phyloP scores from a whole-genome alignment of 2,888 invertebrate genomes.

The Cordylochernes scorpioides region DNA sequence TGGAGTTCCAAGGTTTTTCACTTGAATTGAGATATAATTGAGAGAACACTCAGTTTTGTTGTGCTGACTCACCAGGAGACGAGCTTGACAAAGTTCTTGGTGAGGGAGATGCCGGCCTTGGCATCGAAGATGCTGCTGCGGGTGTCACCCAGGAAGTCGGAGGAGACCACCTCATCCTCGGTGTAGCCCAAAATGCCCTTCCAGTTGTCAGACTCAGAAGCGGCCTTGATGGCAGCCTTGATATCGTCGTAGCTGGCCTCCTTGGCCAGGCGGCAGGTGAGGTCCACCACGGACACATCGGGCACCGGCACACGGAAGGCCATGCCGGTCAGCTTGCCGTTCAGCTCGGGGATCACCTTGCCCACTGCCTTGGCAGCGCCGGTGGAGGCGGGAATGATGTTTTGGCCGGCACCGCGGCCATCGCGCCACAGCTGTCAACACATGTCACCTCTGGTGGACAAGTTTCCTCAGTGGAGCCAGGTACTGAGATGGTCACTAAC shows the following conservation, averaged over 20 bases:
- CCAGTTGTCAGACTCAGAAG: constrained; percentile 24
- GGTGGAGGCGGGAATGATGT: constrained; percentile 79
- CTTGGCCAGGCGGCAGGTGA: constrained; percentile 38
- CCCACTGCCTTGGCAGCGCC: constrained; percentile 99
- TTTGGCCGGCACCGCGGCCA: constrained; percentile 90
- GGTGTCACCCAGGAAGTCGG: constrained; percentile 71
- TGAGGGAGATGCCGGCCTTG: constrained; percentile 75
- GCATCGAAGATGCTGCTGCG: constrained; percentile 92
- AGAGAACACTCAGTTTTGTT: too few species aligned
- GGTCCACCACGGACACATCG: constrained; percentile 91
- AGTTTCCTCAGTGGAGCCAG: too few species aligned
- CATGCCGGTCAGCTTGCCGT: constrained; percentile 93
- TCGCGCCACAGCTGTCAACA: constrained; percentile 61
- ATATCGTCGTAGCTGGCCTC: constrained; percentile 28
- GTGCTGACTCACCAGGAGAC: constrained; percentile 72
- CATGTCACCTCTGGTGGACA: too few species aligned
- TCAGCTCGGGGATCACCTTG: constrained; percentile 87
- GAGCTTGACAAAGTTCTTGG: constrained; percentile 82
- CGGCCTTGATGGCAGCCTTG: constrained; percentile 26
- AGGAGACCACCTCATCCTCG: constrained; percentile 51
- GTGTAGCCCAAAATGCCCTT: constrained; percentile 30
- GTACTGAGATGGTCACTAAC: too few species aligned
- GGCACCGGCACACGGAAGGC: constrained; percentile 94
- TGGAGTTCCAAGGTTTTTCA: too few species aligned
- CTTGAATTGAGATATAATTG: too few species aligned